Evolutionary conservation across 2,888 invertebrate species (phyloP).

Genomic region (Trichacis sp.): DNA sequence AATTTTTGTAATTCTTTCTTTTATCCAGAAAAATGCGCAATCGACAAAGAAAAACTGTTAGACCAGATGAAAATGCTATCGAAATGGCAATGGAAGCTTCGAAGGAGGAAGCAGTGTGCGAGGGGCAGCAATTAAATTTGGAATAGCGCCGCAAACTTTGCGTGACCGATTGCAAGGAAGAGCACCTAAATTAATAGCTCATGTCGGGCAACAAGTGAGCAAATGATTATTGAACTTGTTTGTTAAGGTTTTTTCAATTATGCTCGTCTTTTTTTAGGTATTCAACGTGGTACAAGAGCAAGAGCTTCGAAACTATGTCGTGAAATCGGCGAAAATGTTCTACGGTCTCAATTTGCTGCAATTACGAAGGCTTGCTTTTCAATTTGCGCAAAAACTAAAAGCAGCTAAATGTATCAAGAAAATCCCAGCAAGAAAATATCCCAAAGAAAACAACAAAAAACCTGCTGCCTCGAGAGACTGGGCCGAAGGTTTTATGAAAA

Average conservation of each 20-base stretch:
- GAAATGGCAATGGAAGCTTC: not conserved
- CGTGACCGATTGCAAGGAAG: slow-evolving; percentile 3
- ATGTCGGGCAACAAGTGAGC: not conserved
- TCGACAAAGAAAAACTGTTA: not conserved
- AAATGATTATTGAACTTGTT: too few species aligned
- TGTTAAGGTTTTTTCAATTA: too few species aligned
- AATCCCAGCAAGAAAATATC: slow-evolving; percentile 28
- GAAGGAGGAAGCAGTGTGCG: not conserved
- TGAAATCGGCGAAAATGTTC: slow-evolving; percentile 17
- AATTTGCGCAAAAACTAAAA: slow-evolving; percentile 35
- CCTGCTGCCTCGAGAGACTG: slow-evolving; percentile 36
- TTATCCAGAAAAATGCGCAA: slow-evolving; percentile 5
- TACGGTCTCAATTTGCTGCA: slow-evolving; percentile 15
- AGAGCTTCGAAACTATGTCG: slow-evolving; percentile 16
- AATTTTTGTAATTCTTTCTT: not conserved
- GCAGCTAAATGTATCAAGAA: slow-evolving; percentile 1
- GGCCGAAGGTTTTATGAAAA: slow-evolving; percentile 31
- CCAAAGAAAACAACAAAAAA: slow-evolving; percentile 5
- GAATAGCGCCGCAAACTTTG: not conserved
- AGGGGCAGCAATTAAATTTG: not conserved
- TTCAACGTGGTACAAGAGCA: slow-evolving; percentile 13
- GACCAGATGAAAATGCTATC: not conserved
- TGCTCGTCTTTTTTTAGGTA: slow-evolving; percentile 10
- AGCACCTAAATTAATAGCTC: not conserved
- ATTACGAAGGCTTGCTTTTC: slow-evolving; percentile 27